Conservation (phyloP, 2,797 vertebrate species). For the Lophotriccus pileatus region DNA sequence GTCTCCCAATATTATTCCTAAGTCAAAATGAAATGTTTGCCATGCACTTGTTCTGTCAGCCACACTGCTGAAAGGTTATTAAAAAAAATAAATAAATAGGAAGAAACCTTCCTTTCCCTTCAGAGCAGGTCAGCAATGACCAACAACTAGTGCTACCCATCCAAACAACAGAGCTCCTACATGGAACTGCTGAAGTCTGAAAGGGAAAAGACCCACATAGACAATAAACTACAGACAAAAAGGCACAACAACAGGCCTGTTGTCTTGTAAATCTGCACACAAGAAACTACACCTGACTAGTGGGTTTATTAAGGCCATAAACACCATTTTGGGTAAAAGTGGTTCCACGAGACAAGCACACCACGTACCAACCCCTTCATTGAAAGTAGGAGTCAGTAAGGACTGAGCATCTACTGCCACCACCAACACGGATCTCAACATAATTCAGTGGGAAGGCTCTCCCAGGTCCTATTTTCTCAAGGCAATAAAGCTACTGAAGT, state of each 20-base stretch:
- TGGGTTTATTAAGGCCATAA: background rate
- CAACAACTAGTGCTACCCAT: background rate
- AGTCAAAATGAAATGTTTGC: background rate
- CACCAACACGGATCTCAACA: background rate
- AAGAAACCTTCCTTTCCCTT: background rate
- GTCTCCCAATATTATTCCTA: background rate
- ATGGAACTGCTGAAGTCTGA: background rate
- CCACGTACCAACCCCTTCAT: rapidly evolving
- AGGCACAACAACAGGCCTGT: background rate
- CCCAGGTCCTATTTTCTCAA: background rate
- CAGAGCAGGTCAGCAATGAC: background rate
- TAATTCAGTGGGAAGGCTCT: background rate
- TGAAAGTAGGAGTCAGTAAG: background rate
- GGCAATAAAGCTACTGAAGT: background rate
- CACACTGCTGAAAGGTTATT: background rate
- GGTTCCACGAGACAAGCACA: background rate
- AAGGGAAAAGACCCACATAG: background rate
- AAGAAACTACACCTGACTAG: background rate
- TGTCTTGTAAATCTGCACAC: background rate
- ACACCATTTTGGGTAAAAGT: background rate
- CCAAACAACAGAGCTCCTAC: background rate
- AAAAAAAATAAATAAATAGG: background rate
- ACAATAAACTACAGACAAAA: background rate
- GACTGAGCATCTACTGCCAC: background rate
- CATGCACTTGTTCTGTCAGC: background rate